These are phyloP conservation scores for Trichogramma pretiosum DNA, from an alignment of 1,140 invertebrate genomes.

Conservation along the genomic window DNA sequence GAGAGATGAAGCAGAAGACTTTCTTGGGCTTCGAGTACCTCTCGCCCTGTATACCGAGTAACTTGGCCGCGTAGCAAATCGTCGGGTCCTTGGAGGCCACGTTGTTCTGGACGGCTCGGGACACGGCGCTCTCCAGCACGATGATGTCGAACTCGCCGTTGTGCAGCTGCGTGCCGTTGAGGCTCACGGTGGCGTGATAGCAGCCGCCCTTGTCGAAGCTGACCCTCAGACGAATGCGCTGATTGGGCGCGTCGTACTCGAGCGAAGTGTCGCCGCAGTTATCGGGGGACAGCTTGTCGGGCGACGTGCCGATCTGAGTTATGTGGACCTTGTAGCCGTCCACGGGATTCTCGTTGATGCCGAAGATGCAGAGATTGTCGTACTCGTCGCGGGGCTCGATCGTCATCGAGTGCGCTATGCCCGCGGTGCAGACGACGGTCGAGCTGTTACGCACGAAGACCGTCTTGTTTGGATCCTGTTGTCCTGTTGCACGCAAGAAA, in stretches of 20 bases:
- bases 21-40: constrained; percentile 67
- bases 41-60: constrained; percentile 64
- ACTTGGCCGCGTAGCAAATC: constrained; percentile 76
- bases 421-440: constrained; percentile 74
- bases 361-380: constrained; percentile 71
- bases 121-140: constrained; percentile 74
- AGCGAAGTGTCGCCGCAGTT: constrained; percentile 52
- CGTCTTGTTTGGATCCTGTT: constrained; percentile 75
- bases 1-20: constrained; percentile 78
- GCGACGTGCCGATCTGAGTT: constrained; percentile 41
- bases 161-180: constrained; percentile 66
- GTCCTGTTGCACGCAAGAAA: constrained; percentile 43
- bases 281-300: constrained; percentile 45
- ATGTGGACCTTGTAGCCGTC: constrained; percentile 49
- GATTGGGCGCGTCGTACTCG: constrained; percentile 55
- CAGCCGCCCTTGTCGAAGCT: constrained; percentile 64
- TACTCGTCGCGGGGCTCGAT: constrained; percentile 84
- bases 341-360: constrained; percentile 55
- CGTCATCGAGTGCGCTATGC: constrained; percentile 66
- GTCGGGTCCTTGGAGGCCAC: constrained; percentile 75
- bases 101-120: constrained; percentile 77
- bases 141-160: constrained; percentile 91
- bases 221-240: constrained; percentile 57
- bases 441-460: constrained; percentile 78
- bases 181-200: constrained; percentile 73